These are phyloP conservation scores for Palaemon carinicauda DNA, from an alignment of 1,140 invertebrate genomes.

Conservation along the genomic window DNA sequence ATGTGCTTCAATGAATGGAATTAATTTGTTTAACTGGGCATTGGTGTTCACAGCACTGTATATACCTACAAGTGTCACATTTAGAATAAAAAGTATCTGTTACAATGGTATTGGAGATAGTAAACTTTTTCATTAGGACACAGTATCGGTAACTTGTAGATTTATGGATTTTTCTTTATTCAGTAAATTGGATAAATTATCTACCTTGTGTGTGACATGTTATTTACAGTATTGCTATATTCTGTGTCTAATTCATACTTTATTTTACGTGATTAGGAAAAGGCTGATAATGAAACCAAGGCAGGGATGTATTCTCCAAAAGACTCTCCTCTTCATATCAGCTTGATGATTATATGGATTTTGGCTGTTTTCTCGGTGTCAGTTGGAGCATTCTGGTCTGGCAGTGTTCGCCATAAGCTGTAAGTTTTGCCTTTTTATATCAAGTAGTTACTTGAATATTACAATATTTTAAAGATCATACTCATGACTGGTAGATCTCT, in stretches of 20 bases:
- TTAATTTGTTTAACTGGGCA: no score
- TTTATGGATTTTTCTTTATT: background rate
- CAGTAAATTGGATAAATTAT: background rate
- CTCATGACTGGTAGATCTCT: background rate
- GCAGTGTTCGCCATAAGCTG: slow-evolving; percentile 61
- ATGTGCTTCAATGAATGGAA: no score
- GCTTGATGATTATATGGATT: slow-evolving; percentile 65
- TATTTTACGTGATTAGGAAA: background rate
- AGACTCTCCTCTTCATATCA: slow-evolving; percentile 63
- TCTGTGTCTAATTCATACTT: no score
- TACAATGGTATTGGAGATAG: background rate
- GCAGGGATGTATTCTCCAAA: slow-evolving; percentile 53
- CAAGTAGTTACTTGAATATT: background rate
- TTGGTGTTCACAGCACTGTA: no score
- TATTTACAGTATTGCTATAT: no score
- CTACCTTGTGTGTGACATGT: background rate
- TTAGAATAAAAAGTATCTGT: no score
- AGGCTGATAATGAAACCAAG: slow-evolving; percentile 10
- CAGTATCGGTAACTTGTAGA: background rate
- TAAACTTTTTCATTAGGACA: no score
- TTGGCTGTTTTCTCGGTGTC: slow-evolving; percentile 64
- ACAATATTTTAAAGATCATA: no score
- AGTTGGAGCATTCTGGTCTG: slow-evolving; percentile 66
- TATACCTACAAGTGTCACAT: no score
- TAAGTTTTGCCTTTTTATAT: slow-evolving; percentile 36